Base-by-base conservation (phyloP, 2,113 vertebrate genomes). In the Pterocles orientalis region DNA sequence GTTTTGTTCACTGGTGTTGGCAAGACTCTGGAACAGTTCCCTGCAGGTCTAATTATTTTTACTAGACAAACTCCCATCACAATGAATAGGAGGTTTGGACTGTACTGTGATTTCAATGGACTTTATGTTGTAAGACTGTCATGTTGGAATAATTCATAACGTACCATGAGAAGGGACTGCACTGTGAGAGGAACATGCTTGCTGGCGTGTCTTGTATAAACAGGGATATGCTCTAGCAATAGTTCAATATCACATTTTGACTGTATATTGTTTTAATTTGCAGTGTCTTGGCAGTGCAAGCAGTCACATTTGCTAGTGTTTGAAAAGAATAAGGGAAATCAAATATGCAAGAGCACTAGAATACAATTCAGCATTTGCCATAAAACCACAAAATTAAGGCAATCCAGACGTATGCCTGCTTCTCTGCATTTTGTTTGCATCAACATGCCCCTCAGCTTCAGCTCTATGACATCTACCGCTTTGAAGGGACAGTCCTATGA, bases 11-110 rank as follows among this genome's bases (percentile, higher is more conserved):
- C 70, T 91, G 93, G 86, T 85, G 48, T 62, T 96, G 90, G 94
- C 84, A 96, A 94, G 87, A 80, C 73, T 76, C 60, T 92, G 93
- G 91, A 94, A 66, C 64, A 89, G 93, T 96, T 97, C 97, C 96
- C 97, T 96, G 92, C 93, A 97, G 96, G 89, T 97, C 76, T 96
- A 96, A 97, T 97, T 97, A 97, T 94, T 96, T 97, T 96, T 93
- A 83, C 92, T 77, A 97, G 86, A 86, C 77, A 88, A 92, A 68
- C 51, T 92, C 89, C 66, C 36, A 51, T 79, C 82, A 75, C 79
- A 91, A 78, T 80, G 95, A 92, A 86, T 51, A 88, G 69, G 82
- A 93, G 86, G 56, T 70, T 92, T 95, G 92, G 85, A 75, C 83
- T 88, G 33, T 66, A 36, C 50, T 0, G 0, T 75, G 86, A 58